These are phyloP conservation scores for Cebidichthys violaceus DNA, from an alignment of 2,113 vertebrate species.

Conservation along the genomic window DNA sequence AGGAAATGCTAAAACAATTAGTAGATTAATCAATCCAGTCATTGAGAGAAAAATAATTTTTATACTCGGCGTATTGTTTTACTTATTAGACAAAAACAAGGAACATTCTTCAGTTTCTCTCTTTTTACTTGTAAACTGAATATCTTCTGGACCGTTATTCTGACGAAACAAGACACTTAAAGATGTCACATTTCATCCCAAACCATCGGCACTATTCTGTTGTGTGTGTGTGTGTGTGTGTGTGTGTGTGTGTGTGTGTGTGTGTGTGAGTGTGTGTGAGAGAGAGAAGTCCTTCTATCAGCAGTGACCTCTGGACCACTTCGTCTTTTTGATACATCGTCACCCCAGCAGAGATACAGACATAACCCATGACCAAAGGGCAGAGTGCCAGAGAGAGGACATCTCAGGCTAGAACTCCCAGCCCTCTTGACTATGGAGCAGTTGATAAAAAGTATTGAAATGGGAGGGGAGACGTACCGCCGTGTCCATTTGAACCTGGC, in stretches of 20 bases:
- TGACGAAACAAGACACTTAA: background rate
- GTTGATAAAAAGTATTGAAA: slow-evolving; percentile 4
- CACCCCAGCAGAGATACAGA: slow-evolving; percentile 57
- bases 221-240: background rate
- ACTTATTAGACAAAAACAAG: background rate
- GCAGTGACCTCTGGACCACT: slow-evolving; percentile 66
- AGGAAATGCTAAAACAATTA: background rate
- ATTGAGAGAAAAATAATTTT: background rate
- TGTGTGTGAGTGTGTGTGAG: too few species aligned
- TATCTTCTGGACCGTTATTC: background rate
- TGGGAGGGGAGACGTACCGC: background rate
- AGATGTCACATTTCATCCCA: background rate
- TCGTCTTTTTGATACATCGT: slow-evolving; percentile 59
- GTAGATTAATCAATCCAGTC: background rate
- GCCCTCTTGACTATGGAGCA: slow-evolving; percentile 3
- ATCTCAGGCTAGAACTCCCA: background rate
- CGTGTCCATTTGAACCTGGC: slow-evolving; percentile 44
- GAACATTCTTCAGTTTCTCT: background rate
- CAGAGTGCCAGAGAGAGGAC: slow-evolving; percentile 15
- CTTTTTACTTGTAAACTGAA: background rate
- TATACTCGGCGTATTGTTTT: background rate
- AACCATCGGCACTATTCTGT: background rate
- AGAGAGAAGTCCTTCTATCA: too few species aligned
- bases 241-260: background rate
- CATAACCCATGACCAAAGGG: slow-evolving; percentile 58